phyloP scores from a whole-genome alignment of 2,113 vertebrate genomes.

The Halichoeres trimaculatus region DNA sequence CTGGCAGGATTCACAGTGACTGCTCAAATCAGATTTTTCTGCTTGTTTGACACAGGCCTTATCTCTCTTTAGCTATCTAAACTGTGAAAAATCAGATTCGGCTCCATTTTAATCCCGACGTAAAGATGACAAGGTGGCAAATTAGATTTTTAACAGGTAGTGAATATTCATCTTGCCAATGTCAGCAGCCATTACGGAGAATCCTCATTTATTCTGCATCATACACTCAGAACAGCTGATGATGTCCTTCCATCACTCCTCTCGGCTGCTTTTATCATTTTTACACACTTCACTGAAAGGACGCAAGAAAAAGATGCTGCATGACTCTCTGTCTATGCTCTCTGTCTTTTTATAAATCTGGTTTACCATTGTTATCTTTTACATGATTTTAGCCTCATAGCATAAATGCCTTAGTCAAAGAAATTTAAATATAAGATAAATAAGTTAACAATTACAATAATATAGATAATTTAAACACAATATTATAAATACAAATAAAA shows the following conservation, averaged over 20 bases:
- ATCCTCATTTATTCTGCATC: slow-evolving; percentile 35
- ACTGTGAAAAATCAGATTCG: slow-evolving; percentile 27
- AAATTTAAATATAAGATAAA: too few species aligned
- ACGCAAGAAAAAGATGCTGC: slow-evolving; percentile 24
- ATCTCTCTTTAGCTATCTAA: slow-evolving; percentile 39
- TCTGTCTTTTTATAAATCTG: too few species aligned
- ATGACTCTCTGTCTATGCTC: neutral
- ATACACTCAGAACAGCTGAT: slow-evolving; percentile 2
- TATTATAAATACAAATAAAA: too few species aligned
- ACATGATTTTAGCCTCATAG: too few species aligned
- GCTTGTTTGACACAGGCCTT: slow-evolving; percentile 34
- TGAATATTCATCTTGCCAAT: slow-evolving; percentile 11
- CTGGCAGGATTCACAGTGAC: slow-evolving; percentile 38
- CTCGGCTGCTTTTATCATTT: neutral
- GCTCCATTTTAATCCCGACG: slow-evolving; percentile 27
- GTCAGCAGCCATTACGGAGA: slow-evolving; percentile 23
- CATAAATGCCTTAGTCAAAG: too few species aligned
- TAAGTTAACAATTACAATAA: too few species aligned
- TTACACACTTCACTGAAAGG: neutral
- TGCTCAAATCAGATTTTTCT: slow-evolving; percentile 46
- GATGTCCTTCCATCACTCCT: slow-evolving; percentile 22
- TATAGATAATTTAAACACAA: too few species aligned
- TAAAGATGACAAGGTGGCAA: slow-evolving; percentile 21
- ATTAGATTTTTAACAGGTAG: slow-evolving; percentile 51
- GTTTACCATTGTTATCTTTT: too few species aligned